These are phyloP conservation scores for Steromphala cineraria DNA, from an alignment of 2,888 invertebrate species.

Conservation along the genomic window DNA sequence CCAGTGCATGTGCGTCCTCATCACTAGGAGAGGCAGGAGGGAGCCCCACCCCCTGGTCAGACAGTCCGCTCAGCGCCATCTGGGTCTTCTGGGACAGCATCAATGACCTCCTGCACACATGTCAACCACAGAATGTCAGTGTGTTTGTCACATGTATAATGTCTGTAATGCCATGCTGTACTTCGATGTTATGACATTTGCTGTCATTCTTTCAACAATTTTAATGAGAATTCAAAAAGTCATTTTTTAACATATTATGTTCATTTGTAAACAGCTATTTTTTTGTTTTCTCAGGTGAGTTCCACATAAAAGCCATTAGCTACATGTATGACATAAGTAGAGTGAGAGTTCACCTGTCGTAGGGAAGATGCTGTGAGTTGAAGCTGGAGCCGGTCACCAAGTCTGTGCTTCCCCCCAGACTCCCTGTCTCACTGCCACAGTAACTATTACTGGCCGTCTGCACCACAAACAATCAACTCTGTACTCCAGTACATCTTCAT, in stretches of 20 bases:
- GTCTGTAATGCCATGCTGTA: too few species aligned
- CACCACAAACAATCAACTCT: not conserved
- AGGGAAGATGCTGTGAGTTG: conserved; percentile 62
- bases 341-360: conserved; percentile 59
- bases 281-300: too few species aligned
- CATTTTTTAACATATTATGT: too few species aligned
- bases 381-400: conserved; percentile 48
- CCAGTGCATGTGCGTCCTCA: conserved; percentile 37
- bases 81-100: conserved; percentile 63
- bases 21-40: conserved; percentile 71
- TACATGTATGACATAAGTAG: too few species aligned
- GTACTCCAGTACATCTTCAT: too few species aligned
- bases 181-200: too few species aligned
- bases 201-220: too few species aligned
- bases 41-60: conserved; percentile 59
- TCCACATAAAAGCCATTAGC: too few species aligned
- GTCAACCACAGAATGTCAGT: not conserved
- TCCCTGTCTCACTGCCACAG: not conserved
- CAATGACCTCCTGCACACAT: conserved; percentile 50
- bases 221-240: too few species aligned
- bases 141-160: not conserved
- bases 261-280: too few species aligned
- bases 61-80: conserved; percentile 60
- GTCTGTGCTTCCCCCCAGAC: not conserved
- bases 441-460: not conserved